Conservation (phyloP, 2,797 vertebrate genomes). For the Muscicapa comitata region DNA sequence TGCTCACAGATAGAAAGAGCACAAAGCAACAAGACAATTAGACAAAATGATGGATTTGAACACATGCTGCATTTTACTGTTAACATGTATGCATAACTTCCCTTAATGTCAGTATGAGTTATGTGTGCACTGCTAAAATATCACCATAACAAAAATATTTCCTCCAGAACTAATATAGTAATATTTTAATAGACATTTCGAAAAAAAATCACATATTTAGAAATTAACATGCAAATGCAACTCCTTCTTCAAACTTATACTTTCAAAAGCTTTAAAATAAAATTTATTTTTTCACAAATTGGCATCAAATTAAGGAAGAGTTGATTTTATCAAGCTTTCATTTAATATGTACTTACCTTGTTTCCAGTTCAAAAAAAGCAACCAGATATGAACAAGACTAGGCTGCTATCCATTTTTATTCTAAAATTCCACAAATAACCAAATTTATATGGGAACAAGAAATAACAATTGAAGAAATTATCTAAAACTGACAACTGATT, state of each 20-base stretch:
- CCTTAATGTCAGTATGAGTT: constrained; percentile 49
- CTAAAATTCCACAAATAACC: constrained; percentile 59
- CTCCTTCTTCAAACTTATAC: constrained; percentile 1
- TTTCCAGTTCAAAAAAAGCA: constrained; percentile 47
- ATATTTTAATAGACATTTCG: constrained; percentile 36
- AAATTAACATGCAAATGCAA: neutral
- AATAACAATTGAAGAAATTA: constrained; percentile 40
- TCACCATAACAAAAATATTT: constrained; percentile 21
- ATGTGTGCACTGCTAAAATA: constrained; percentile 1
- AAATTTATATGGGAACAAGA: neutral
- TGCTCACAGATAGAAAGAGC: neutral
- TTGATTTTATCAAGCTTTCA: constrained; percentile 1
- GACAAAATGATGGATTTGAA: constrained; percentile 46
- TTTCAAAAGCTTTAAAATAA: constrained; percentile 32
- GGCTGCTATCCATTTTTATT: constrained; percentile 18
- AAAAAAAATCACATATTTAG: neutral
- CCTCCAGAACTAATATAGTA: constrained; percentile 44
- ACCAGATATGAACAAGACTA: constrained; percentile 12
- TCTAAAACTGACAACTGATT: constrained; percentile 52
- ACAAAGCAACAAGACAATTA: constrained; percentile 14
- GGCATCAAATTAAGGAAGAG: constrained; percentile 11
- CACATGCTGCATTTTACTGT: constrained; percentile 21
- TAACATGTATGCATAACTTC: neutral
- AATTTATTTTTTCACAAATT: constrained; percentile 26
- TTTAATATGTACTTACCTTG: constrained; percentile 39